phyloP scores from a whole-genome alignment of 2,888 invertebrate genomes.

The Drosophila maculinotata region DNA sequence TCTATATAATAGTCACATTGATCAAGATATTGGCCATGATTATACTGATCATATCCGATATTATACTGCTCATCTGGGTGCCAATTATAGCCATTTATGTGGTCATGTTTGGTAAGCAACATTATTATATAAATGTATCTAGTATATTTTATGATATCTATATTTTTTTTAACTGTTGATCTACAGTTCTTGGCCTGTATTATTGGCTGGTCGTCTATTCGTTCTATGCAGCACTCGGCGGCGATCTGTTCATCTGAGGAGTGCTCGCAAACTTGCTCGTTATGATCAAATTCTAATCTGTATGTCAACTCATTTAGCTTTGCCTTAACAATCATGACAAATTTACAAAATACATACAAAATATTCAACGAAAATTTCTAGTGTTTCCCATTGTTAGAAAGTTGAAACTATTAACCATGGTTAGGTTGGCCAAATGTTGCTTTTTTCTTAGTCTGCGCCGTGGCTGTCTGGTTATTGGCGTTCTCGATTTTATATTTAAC shows the following conservation, averaged over 20 bases:
- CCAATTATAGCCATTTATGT: constrained; percentile 27
- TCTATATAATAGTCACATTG: constrained; percentile 34
- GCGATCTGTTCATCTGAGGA: constrained; percentile 57
- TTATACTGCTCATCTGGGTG: constrained; percentile 6
- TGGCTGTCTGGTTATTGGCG: constrained; percentile 34
- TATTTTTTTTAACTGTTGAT: background rate
- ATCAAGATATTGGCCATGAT: constrained; percentile 45
- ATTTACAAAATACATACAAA: constrained; percentile 11
- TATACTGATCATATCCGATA: constrained; percentile 37
- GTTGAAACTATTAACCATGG: background rate
- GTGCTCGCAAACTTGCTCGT: constrained; percentile 5
- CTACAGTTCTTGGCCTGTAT: constrained; percentile 45
- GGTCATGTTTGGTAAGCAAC: constrained; percentile 39
- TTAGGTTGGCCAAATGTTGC: constrained; percentile 25
- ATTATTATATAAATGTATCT: background rate
- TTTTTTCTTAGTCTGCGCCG: constrained; percentile 33
- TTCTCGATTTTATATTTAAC: constrained; percentile 29
- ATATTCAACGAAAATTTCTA: background rate
- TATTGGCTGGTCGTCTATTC: constrained; percentile 69
- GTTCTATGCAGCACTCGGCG: constrained; percentile 71
- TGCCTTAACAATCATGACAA: constrained; percentile 43
- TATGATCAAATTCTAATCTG: constrained; percentile 40
- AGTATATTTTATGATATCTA: background rate
- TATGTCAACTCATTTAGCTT: constrained; percentile 16
- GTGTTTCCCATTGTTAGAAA: no score